Base-by-base conservation (phyloP, 2,888 invertebrate genomes). In the Mythimna lalbum region DNA sequence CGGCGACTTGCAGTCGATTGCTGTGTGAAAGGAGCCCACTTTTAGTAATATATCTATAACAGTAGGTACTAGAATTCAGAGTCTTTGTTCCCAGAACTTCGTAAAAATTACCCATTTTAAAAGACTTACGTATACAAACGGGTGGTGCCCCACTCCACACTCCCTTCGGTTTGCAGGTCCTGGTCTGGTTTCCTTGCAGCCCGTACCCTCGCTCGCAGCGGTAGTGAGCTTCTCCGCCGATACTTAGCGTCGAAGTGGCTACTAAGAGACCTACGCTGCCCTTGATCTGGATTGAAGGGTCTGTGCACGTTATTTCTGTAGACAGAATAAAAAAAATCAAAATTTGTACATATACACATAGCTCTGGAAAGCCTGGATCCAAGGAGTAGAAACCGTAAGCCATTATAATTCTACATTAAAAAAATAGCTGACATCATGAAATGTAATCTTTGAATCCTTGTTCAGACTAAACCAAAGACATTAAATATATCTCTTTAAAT, bases 1-100 rank as follows among this genome's bases (percentile, higher is more conserved):
- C 0, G 98, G 98, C 65, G 97, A 97, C 70, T 97, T 97, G 92
- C 99, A 99, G 88, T 98, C 98, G 63, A 98, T 97, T 78, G 98
- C 98, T 99, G 92, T 53, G 93, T 92, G 80, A 66, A 73, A 62
- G 65, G 21, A n/a, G n/a, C n/a, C n/a, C n/a, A n/a, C n/a, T n/a
- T n/a, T n/a, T n/a, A n/a, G n/a, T n/a, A n/a, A n/a, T n/a, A n/a
- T n/a, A n/a, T n/a, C n/a, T n/a, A n/a, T n/a, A n/a, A n/a, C n/a
- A n/a, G n/a, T n/a, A n/a, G n/a, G n/a, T n/a, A n/a, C n/a, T n/a
- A n/a, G 21, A 0, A 49, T 55, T 14, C 12, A 60, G 19, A 2
- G 21, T 17, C 1, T 23, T 31, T 31, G 4, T 57, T n/a, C 27
- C 5, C 52, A 66, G 17, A 1, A 17, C 12, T 47, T 23, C 1